Evolutionary conservation across 2,888 invertebrate species (phyloP), one percentile per base, ranked within the genome.

Genomic region (Dorcus hopei): DNA sequence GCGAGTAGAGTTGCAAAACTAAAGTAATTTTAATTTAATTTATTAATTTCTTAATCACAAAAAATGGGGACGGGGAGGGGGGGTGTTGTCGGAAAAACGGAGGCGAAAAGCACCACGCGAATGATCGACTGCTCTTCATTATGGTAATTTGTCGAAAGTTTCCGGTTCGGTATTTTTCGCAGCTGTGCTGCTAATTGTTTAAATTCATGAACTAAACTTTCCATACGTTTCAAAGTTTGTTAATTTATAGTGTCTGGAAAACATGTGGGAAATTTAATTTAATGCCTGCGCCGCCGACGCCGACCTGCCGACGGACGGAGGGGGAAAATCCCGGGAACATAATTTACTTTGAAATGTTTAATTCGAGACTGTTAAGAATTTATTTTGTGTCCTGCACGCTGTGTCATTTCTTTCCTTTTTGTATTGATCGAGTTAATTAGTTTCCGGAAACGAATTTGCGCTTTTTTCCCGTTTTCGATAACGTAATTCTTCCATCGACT

Each of bases 221-320:
- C 63, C 58, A 63, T 68, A 66, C 66, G 62, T 67, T 62, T 58
- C 52, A 70, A 73, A 73, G 67, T 73, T 73, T 68, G 72, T 70
- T 72, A 73, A 73, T 72, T 73, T 72, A 72, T 71, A 67, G 68
- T 65, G 67, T 65, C 70, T 67, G 62, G 67, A 70, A 70, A 72
- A 72, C 72, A 71, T 70, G 71, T 67, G 68, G 69, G 68, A 64
- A 68, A 71, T 72, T 73, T 71, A 71, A 72, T 73, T 70, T 67
- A 51, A 43, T 56, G 45, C 49, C 33, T 38, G 39, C 33, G 38
- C 39, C 41, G 48, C 40, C 42, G 42, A 43, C 49, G 55, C 19
- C 14, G 49, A 50, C 26, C 26, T 6, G 6, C 26, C 41, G 14
- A 14, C n/a, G 16, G 49, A 50, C 38, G 38, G 39, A 56, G 50